These are phyloP conservation scores for Natator depressus DNA, from an alignment of 2,113 vertebrate genomes.

Conservation along the genomic window DNA sequence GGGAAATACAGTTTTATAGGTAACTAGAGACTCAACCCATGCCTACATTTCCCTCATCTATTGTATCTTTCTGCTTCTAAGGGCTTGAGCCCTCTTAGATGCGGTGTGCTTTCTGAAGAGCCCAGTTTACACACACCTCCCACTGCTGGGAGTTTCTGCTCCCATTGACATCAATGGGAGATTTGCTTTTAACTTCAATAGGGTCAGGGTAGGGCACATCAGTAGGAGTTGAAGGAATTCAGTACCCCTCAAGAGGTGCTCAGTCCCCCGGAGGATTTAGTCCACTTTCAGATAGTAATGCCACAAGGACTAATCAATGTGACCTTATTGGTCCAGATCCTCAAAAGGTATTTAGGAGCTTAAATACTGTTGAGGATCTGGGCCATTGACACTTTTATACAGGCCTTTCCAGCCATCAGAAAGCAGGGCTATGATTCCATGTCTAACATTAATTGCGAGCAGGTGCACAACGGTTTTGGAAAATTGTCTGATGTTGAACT, in stretches of 20 bases:
- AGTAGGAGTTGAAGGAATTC: fast-evolving
- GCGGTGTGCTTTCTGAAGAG: not conserved
- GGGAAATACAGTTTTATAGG: not conserved
- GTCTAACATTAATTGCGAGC: not conserved
- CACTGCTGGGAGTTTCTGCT: not conserved
- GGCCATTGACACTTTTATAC: not conserved
- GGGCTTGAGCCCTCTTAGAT: not conserved
- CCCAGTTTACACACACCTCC: not conserved
- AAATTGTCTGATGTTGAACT: not conserved
- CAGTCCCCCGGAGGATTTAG: not conserved
- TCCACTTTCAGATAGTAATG: not conserved
- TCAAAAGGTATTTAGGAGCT: not conserved
- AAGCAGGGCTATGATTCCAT: conserved; percentile 30
- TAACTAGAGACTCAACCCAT: not conserved
- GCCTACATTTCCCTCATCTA: not conserved
- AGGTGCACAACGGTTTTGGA: not conserved
- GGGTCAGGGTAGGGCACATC: not conserved
- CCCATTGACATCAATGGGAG: fast-evolving
- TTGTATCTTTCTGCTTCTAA: not conserved
- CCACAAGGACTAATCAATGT: not conserved
- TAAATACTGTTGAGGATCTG: not conserved
- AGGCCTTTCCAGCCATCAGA: not conserved
- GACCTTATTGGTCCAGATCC: not conserved
- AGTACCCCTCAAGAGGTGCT: not conserved
- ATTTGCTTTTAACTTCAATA: not conserved